Evolutionary conservation across 2,888 invertebrate genomes (phyloP), one percentile per base, ranked within the genome.

Genomic region (Metalampra italica): DNA sequence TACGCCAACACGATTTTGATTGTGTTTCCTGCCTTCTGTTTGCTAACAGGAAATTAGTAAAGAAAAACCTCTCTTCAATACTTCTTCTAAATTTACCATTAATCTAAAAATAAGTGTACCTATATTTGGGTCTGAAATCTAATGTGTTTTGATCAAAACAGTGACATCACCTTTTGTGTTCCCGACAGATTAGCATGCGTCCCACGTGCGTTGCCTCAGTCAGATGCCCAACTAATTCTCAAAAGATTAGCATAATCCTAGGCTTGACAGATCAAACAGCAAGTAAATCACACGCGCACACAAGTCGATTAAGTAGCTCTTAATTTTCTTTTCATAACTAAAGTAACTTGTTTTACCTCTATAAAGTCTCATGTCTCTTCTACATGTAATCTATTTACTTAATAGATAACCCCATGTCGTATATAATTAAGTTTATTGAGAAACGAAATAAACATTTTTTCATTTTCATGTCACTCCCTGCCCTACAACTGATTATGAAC

Each of bases 211-310:
- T 57, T 53, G 56, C 45, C 54, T 60, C 34, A 29, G 9, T 13
- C 7, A 38, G 54, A 67, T 64, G 66, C 61, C 62, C 60, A 67
- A 67, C 64, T 53, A 57, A 64, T 64, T 64, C 60, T 55, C 56
- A 60, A 57, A 53, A 56, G 56, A 66, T 64, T 65, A 60, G 53
- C 59, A 55, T 62, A 29, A 15, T 41, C 45, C 43, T 34, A 15
- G 41, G 30, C 44, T 47, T 22, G n/a, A 34, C 1, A 43, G 30
- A 43, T 47, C 22, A 29, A 34, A 14, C 34, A 38, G 9, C 38
- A 38, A 38, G 43, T 40, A 42, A 43, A 47, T 22, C 43, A 43
- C 43, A 43, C 43, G 42, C 42, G 42, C 14, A 43, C 43, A 36
- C 32, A 29, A 36, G 32, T 3, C 32, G 46, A 38, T 39, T 39